These are phyloP conservation scores for Furcula furcula DNA, from an alignment of 2,888 invertebrate species.

Conservation along the genomic window DNA sequence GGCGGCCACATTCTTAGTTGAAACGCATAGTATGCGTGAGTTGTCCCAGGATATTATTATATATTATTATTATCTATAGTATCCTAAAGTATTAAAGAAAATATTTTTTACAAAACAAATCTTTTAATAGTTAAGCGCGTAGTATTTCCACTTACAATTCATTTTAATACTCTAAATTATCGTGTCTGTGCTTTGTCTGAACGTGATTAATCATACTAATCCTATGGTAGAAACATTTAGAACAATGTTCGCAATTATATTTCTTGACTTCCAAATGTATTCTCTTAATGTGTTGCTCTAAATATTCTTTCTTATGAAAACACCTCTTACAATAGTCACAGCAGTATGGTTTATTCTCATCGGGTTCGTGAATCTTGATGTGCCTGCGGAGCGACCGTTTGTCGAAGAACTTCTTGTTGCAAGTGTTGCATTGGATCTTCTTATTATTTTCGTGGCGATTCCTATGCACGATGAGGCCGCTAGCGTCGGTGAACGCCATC, in stretches of 20 bases:
- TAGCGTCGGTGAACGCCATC: constrained; percentile 25
- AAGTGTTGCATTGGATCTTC: constrained; percentile 23
- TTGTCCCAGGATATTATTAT: no score
- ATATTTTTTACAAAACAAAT: no score
- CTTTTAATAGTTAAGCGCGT: no score
- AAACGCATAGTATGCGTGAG: no score
- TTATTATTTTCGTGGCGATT: constrained; percentile 21
- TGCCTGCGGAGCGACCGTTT: neutral
- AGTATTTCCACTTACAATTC: no score
- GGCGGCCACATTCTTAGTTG: no score
- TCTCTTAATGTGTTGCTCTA: constrained; percentile 4
- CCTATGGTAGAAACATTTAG: neutral
- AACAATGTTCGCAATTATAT: constrained; percentile 9
- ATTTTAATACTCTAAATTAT: neutral
- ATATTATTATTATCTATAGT: no score
- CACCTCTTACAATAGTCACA: constrained; percentile 25
- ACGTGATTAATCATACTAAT: neutral
- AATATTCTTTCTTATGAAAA: neutral
- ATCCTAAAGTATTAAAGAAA: no score
- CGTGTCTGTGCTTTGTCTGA: neutral
- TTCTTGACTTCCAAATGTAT: neutral
- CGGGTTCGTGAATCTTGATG: neutral
- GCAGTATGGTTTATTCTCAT: neutral
- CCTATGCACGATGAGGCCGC: constrained; percentile 18
- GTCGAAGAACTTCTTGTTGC: constrained; percentile 19